Conservation (phyloP, 2,797 vertebrate species). For the Todus mexicanus region DNA sequence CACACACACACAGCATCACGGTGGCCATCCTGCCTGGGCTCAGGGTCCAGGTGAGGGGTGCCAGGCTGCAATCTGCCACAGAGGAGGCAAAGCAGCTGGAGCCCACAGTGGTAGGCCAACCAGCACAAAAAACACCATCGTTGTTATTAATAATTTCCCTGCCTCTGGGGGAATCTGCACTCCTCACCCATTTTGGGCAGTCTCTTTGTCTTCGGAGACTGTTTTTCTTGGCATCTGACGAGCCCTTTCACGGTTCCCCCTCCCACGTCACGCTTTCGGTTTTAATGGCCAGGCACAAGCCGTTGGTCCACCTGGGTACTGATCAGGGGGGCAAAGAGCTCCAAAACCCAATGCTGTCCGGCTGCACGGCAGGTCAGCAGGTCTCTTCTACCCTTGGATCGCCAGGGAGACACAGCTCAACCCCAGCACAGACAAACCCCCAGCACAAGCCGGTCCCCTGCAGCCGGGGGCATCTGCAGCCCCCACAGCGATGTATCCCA, state of each 20-base stretch:
- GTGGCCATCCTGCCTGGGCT: rapidly evolving
- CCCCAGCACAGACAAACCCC: neutral
- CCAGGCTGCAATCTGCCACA: rapidly evolving
- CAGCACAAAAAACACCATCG: neutral
- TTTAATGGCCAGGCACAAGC: neutral
- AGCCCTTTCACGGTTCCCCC: neutral
- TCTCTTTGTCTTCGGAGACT: slow-evolving; percentile 1
- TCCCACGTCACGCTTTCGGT: rapidly evolving
- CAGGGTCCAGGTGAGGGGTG: neutral
- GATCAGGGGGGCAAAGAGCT: neutral
- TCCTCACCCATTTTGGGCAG: slow-evolving; percentile 30
- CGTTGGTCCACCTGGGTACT: neutral
- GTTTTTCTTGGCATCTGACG: neutral
- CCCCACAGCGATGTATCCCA: neutral
- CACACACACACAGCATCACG: neutral
- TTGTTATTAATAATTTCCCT: slow-evolving; percentile 19
- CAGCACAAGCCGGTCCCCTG: neutral
- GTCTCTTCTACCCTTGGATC: neutral
- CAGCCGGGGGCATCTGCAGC: neutral
- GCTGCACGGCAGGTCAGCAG: neutral
- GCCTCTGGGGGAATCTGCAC: neutral
- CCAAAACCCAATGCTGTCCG: neutral
- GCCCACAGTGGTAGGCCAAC: neutral
- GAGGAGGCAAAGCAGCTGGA: neutral
- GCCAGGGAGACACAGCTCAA: neutral